phyloP scores from a whole-genome alignment of 2,797 vertebrate genomes.

The Choloepus didactylus region DNA sequence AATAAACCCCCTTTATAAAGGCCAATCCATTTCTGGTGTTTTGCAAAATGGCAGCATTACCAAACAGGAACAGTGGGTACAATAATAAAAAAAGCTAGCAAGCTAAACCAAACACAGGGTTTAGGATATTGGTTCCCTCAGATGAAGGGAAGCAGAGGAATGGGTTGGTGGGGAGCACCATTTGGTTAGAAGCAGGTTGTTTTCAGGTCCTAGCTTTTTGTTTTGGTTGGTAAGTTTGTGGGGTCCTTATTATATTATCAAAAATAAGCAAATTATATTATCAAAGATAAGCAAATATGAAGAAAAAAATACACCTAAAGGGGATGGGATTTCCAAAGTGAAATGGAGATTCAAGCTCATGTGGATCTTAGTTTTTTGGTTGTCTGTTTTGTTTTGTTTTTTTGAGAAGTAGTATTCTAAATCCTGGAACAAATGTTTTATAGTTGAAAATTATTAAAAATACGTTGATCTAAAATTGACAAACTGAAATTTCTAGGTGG shows the following conservation, averaged over 20 bases:
- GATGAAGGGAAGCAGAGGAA: background rate
- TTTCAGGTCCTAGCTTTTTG: background rate
- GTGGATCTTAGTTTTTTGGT: background rate
- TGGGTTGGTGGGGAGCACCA: background rate
- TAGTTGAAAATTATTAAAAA: slow-evolving; percentile 15
- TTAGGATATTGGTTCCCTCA: background rate
- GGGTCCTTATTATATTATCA: background rate
- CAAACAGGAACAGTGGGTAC: background rate
- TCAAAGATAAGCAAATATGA: background rate
- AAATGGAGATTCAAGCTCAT: background rate
- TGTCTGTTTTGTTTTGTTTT: background rate
- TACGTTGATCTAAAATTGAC: background rate
- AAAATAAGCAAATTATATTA: background rate
- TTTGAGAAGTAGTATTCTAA: slow-evolving; percentile 38
- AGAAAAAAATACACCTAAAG: background rate
- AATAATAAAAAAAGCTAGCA: background rate
- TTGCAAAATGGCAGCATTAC: too few species aligned
- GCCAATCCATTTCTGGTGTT: too few species aligned
- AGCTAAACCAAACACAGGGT: background rate
- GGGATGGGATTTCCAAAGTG: background rate
- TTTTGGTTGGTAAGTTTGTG: background rate
- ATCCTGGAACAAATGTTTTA: background rate
- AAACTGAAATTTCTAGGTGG: slow-evolving; percentile 12
- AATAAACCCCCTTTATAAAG: too few species aligned
- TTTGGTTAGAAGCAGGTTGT: background rate